Percentiles rank a stretch among this genome's conserved stretches.
Evolutionary conservation across 1,140 invertebrate genomes (phyloP).

Genomic region (Alviniconcha marisindica): DNA sequence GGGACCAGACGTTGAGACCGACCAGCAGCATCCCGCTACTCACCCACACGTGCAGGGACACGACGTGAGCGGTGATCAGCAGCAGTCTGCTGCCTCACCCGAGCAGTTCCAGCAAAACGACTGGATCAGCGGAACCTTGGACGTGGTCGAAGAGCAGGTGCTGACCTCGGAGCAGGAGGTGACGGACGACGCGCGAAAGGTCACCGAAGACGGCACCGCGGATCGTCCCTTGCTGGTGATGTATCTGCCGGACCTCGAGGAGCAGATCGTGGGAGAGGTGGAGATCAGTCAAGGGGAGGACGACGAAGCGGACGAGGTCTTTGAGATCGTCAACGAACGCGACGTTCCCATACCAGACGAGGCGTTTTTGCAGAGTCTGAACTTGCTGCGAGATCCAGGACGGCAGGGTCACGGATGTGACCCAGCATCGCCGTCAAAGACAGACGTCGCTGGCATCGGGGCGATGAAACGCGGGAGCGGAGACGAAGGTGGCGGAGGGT

Average conservation of each 20-base stretch:
- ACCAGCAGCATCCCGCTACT: too few relatives aligned
- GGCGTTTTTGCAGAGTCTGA: not conserved
- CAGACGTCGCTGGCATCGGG: not conserved
- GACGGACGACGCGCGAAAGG: too few relatives aligned
- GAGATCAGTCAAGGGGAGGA: not conserved
- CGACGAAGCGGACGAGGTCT: slow-evolving; percentile 27
- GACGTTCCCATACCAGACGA: slow-evolving; percentile 20
- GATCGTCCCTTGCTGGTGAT: not conserved
- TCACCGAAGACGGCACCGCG: too few relatives aligned
- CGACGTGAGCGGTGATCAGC: too few relatives aligned
- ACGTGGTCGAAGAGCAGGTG: not conserved
- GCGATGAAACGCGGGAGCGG: not conserved
- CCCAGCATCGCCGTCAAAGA: not conserved
- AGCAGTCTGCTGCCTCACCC: not conserved
- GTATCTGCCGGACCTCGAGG: not conserved
- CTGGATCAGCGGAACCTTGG: not conserved
- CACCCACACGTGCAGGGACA: too few relatives aligned
- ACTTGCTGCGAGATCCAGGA: not conserved
- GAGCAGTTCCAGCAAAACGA: not conserved
- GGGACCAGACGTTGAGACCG: too few relatives aligned
- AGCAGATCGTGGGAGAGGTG: not conserved
- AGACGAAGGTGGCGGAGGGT: not conserved
- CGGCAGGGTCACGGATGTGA: not conserved
- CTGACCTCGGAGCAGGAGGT: too few relatives aligned
- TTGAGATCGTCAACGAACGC: slow-evolving; percentile 12